phyloP scores from a whole-genome alignment of 2,888 invertebrate genomes.

The Psylliodes chrysocephalus region DNA sequence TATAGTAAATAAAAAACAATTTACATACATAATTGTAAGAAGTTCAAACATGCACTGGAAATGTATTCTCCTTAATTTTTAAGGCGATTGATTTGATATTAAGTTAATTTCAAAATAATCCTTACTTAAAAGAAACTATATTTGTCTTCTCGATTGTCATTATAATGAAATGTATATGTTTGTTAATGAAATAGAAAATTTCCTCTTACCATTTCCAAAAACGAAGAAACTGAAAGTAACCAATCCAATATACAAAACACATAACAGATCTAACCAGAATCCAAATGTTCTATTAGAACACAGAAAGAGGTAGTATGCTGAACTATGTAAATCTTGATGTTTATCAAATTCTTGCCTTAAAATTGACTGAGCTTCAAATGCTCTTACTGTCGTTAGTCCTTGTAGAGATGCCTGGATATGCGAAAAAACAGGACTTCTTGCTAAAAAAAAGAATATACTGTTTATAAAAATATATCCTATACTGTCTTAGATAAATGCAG shows the following conservation, averaged over 20 bases:
- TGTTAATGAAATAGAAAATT: conserved; percentile 1
- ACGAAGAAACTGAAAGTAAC: conserved; percentile 55
- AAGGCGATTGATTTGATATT: too few species aligned
- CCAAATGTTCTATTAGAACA: conserved; percentile 76
- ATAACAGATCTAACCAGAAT: conserved; percentile 71
- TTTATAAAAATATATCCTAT: too few species aligned
- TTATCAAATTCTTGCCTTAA: conserved; percentile 73
- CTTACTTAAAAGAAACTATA: too few species aligned
- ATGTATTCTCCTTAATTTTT: too few species aligned
- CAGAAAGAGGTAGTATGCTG: conserved; percentile 77
- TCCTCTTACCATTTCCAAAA: conserved; percentile 51
- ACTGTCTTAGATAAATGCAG: too few species aligned
- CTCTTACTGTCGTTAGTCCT: conserved; percentile 81
- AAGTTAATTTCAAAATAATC: too few species aligned
- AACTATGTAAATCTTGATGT: conserved; percentile 76
- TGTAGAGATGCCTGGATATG: conserved; percentile 80
- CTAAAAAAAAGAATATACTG: conserved; percentile 65
- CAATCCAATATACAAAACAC: conserved; percentile 51
- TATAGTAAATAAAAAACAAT: too few species aligned
- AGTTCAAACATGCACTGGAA: too few species aligned
- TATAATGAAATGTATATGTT: too few species aligned
- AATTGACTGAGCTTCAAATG: conserved; percentile 73
- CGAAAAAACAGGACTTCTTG: conserved; percentile 82
- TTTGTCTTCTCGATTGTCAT: too few species aligned
- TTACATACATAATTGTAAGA: too few species aligned